Evolutionary conservation across 64 coral and sea anemone genomes (phyloP), one percentile per base, ranked within the genome.

Genomic region (Dendronephthya gigantea): DNA sequence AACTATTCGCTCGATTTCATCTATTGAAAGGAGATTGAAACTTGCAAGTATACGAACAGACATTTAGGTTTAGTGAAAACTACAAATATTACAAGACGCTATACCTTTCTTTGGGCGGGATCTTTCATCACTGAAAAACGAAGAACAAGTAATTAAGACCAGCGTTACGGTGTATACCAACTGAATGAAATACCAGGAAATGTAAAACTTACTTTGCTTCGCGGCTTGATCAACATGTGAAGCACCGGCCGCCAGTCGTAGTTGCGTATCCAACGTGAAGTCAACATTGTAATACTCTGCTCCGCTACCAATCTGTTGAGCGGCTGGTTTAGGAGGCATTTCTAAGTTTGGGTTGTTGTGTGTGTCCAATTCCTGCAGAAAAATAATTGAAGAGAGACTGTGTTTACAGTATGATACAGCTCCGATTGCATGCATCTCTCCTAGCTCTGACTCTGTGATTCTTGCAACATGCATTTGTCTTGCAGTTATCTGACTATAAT

Each of bases 221-320:
- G 59, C 39, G 34, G 69, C 68, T 82, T n/a, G 31, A 75, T 83
- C 40, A 37, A 90, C 88, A 35, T 7, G 92, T 8, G 95, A 92
- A 15, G 95, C 95, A 13, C 95, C 95, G 56, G 95, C 93, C 40
- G 95, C 95, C 66, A 98, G 90, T 27, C 95, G 87, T 39, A 98
- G 87, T 45, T 98, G 95, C 13, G 89, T 98, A 48, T 98, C 89
- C 19, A 98, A 85, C 19, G 95, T 91, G 82, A 98, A 98, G 85
- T 98, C 95, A 23, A 98, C 91, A 52, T 98, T 98, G 31, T 98
- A 98, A 40, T 91, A 98, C 70, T 93, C 95, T 86, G 92, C 86
- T 7, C 92, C 95, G 86, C 90, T 92, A 0, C 95, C 95, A 23
- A 93, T 48, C 29, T 98, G 92, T 74, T 98, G 92, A 83, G 95